phyloP scores from a whole-genome alignment of 92 coral and sea anemone species.

The Zoanthus solanderi region DNA sequence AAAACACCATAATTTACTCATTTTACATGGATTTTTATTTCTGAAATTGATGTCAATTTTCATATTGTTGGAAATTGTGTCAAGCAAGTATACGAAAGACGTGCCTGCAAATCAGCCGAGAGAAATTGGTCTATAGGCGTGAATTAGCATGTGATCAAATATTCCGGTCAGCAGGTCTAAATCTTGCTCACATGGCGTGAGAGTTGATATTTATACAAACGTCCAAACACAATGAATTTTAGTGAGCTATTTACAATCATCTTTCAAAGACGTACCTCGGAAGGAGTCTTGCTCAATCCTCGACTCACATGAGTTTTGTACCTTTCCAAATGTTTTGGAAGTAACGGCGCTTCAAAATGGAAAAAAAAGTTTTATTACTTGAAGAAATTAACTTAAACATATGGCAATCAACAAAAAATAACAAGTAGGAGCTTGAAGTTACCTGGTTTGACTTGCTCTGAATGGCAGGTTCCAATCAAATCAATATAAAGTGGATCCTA shows the following conservation, averaged over 20 bases:
- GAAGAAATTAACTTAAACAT: background rate
- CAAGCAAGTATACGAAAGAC: too few species aligned
- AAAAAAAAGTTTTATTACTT: background rate
- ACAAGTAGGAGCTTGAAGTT: background rate
- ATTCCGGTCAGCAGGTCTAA: too few species aligned
- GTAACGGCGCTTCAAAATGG: slow-evolving; percentile 79
- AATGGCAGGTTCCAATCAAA: slow-evolving; percentile 96
- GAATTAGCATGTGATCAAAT: too few species aligned
- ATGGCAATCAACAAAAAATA: background rate
- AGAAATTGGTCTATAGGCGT: too few species aligned
- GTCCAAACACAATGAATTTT: background rate
- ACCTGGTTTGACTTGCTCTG: slow-evolving; percentile 98
- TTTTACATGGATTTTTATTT: background rate
- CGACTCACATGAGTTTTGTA: slow-evolving; percentile 84
- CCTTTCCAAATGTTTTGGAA: slow-evolving; percentile 83
- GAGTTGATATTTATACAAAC: too few species aligned
- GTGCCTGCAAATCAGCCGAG: too few species aligned
- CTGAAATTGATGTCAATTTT: too few species aligned
- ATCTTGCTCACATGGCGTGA: too few species aligned
- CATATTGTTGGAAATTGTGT: too few species aligned
- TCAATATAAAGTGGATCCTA: slow-evolving; percentile 91
- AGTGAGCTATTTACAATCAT: background rate
- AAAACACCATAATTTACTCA: background rate
- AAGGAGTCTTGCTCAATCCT: slow-evolving; percentile 89
- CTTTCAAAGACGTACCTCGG: slow-evolving; percentile 70